Base-by-base conservation (phyloP, 2,888 invertebrate species). In the Eudemis profundana region DNA sequence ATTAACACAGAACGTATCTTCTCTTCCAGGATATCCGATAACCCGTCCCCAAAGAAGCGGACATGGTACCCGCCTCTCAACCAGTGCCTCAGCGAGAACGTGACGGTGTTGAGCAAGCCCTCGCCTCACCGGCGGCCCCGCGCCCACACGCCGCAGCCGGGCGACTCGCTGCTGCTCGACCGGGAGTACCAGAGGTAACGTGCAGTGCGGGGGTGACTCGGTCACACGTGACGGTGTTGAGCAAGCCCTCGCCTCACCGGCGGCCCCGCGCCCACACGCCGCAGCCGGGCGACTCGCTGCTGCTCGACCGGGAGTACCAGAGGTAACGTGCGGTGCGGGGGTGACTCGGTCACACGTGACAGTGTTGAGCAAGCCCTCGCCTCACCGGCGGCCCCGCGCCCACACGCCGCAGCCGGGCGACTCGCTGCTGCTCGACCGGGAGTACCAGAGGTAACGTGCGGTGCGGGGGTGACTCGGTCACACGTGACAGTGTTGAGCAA, bases 291-390 rank as follows among this genome's bases (percentile, higher is more conserved):
- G 84, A 85, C 12, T 84, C 83, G 54, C 70, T 84, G 17, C 76
- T 79, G 44, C 79, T 90, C 5, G 85, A 90, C 61, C 77, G 79
- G 65, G 89, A 90, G 74, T 90, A 91, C n/a, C n/a, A n/a, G n/a
- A n/a, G n/a, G n/a, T n/a, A n/a, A n/a, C n/a, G n/a, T n/a, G n/a
- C n/a, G n/a, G n/a, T n/a, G n/a, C n/a, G n/a, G n/a, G n/a, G n/a
- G n/a, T n/a, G n/a, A n/a, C n/a, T n/a, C n/a, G n/a, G n/a, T n/a
- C n/a, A n/a, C n/a, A 69, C 10, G 71, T 66, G 19, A 62, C 79
- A 0, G 66, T 82, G 27, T 74, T 77, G 0, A 23, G n/a, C 7
- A 7, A 33, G 33, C 23, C 23, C 23, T 5, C 23, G 23, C 33
- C 33, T 7, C 33, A 10, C 33, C 0, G 2, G 33, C 33, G n/a